Percentiles rank a stretch among this genome's conserved stretches.
Conservation (phyloP, 1,140 invertebrate species). For the Elymnias hypermnestra region DNA sequence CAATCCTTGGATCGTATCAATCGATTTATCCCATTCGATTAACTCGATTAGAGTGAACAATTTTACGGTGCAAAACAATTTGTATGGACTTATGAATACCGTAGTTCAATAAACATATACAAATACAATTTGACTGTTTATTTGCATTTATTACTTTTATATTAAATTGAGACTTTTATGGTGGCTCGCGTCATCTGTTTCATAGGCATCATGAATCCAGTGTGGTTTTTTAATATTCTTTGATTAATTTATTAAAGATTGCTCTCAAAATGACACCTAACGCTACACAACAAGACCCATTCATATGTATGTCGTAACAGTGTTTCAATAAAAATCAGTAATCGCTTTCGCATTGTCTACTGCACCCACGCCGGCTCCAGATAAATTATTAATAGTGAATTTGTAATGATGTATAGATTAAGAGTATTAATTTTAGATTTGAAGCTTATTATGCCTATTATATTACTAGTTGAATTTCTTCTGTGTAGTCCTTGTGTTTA, state of each 20-base stretch:
- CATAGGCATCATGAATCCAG: too few species aligned
- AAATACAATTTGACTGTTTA: too few species aligned
- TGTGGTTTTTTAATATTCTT: too few species aligned
- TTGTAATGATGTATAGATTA: conserved; percentile 52
- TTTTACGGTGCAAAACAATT: conserved; percentile 50
- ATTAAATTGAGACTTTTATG: too few species aligned
- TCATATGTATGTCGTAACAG: conserved; percentile 31
- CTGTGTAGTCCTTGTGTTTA: background rate
- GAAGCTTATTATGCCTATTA: conserved; percentile 24
- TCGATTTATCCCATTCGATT: conserved; percentile 52
- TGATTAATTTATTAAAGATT: too few species aligned
- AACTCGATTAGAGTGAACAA: conserved; percentile 28
- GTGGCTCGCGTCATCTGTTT: too few species aligned
- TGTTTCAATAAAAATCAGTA: conserved; percentile 52
- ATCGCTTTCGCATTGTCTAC: conserved; percentile 54
- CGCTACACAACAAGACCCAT: conserved; percentile 16
- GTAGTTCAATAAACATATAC: too few species aligned
- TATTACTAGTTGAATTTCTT: background rate
- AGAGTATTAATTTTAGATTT: conserved; percentile 11
- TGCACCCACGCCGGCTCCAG: conserved; percentile 54
- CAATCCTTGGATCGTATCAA: conserved; percentile 48
- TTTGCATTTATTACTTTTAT: too few species aligned
- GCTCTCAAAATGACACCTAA: background rate
- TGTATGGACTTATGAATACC: conserved; percentile 43
- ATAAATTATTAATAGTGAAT: conserved; percentile 69